Percentiles rank a stretch among this genome's conserved stretches.
Evolutionary conservation across 2,113 vertebrate genomes (phyloP).

Genomic region (Anseranas semipalmata): DNA sequence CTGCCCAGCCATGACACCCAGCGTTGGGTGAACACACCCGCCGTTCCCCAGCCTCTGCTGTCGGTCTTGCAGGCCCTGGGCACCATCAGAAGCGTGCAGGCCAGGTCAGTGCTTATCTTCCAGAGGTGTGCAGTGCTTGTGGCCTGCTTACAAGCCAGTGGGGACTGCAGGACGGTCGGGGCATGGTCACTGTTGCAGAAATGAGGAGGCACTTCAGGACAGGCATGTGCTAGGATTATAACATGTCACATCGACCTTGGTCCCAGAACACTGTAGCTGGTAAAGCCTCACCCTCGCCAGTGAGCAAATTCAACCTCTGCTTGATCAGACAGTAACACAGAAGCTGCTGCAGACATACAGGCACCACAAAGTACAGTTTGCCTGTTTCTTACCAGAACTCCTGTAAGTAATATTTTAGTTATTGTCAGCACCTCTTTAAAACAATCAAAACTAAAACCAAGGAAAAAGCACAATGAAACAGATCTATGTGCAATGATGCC

Average conservation of each 20-base stretch:
- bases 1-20: background rate
- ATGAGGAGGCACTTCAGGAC: background rate
- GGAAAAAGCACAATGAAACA: background rate
- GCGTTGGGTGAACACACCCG: accelerated
- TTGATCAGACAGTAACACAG: background rate
- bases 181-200: background rate
- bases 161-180: too few species aligned
- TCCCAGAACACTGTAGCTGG: background rate
- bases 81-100: background rate
- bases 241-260: background rate
- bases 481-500: too few species aligned
- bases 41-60: background rate
- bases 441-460: background rate
- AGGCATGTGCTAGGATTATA: background rate
- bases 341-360: background rate
- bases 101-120: background rate
- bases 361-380: background rate
- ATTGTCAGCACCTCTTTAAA: background rate
- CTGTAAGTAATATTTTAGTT: background rate
- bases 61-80: background rate
- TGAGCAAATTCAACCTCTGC: background rate
- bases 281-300: background rate
- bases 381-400: background rate
- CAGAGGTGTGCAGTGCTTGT: background rate
- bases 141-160: background rate